Evolutionary conservation across 2,797 vertebrate species (phyloP).

Genomic region (Molothrus ater): DNA sequence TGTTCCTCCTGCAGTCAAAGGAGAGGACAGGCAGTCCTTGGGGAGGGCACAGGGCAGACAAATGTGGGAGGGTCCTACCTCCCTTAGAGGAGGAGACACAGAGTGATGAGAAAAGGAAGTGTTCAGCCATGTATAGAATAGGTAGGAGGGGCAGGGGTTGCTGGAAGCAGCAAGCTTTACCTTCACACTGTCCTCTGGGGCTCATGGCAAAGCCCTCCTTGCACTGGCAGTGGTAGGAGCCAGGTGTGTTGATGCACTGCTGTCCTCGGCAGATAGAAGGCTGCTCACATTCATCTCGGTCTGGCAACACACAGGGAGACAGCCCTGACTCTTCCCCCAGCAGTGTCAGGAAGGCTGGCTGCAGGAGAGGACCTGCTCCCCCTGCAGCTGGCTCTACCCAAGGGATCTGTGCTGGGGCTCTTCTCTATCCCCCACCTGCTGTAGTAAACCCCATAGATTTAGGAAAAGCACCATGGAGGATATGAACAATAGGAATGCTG

Average conservation of each 20-base stretch:
- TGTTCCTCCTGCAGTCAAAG: neutral
- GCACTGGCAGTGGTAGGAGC: constrained; percentile 90
- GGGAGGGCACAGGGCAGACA: neutral
- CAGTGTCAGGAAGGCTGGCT: neutral
- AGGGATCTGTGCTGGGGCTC: neutral
- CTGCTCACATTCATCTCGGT: constrained; percentile 88
- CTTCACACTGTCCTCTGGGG: constrained; percentile 86
- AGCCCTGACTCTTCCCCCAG: neutral
- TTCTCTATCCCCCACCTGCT: neutral
- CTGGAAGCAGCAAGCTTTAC: constrained; percentile 62
- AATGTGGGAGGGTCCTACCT: neutral
- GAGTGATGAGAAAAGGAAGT: neutral
- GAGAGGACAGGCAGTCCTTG: neutral
- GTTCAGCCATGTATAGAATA: neutral
- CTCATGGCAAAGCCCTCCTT: constrained; percentile 82
- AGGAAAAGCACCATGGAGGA: too few species aligned
- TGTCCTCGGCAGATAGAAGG: constrained; percentile 82
- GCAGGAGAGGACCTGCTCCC: neutral
- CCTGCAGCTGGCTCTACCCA: neutral
- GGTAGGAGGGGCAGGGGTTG: neutral
- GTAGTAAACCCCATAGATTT: too few species aligned
- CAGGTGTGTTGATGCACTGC: constrained; percentile 86
- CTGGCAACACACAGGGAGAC: constrained; percentile 71
- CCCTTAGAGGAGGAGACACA: neutral
- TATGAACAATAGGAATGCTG: too few species aligned